Conservation (phyloP, 2,797 vertebrate genomes). For the Xiphorhynchus erythropygius region DNA sequence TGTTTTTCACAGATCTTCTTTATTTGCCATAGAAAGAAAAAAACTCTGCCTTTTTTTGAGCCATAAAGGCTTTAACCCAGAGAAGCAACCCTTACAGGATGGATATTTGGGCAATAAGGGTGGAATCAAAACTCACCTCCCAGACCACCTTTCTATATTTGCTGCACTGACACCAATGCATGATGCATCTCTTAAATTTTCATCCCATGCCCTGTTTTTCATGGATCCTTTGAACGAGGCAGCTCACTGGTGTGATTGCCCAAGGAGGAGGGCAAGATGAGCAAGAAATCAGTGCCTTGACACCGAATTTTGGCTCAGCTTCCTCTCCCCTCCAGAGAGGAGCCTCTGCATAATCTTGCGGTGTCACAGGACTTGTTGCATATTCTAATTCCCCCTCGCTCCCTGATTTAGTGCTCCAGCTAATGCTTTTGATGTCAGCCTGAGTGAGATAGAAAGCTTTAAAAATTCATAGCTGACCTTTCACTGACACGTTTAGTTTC, state of each 20-base stretch:
- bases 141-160: neutral
- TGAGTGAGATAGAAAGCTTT: constrained; percentile 59
- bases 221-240: neutral
- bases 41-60: neutral
- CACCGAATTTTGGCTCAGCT: neutral
- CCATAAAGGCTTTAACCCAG: neutral
- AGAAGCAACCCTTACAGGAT: neutral
- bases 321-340: neutral
- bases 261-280: neutral
- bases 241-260: neutral
- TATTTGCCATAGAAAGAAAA: neutral
- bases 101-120: neutral
- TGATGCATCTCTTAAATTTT: neutral
- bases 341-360: neutral
- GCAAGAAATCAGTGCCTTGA: neutral
- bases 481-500: constrained; percentile 50
- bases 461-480: constrained; percentile 71
- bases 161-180: neutral
- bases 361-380: constrained; percentile 5
- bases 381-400: constrained; percentile 52
- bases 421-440: constrained; percentile 64
- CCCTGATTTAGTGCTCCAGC: constrained; percentile 60
- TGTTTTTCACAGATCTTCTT: neutral
- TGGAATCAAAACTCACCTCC: neutral
- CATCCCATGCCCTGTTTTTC: neutral